Evolutionary conservation across 2,113 vertebrate genomes (phyloP).

Genomic region (Upupa epops): DNA sequence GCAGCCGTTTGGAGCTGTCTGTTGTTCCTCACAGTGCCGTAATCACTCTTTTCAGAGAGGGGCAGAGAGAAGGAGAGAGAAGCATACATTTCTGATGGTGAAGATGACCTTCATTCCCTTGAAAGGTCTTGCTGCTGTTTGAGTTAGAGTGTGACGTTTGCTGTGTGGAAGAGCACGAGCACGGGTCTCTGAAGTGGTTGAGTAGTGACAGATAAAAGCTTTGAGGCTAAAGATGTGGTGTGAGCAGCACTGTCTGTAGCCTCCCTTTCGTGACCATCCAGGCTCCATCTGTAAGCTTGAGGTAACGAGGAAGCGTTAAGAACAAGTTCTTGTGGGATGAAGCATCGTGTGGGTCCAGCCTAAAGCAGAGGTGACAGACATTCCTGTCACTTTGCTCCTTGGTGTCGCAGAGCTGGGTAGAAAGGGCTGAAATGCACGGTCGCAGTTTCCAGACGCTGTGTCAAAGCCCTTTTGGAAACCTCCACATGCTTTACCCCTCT

Average conservation of each 20-base stretch:
- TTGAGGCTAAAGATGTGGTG: not conserved
- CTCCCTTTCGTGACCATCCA: not conserved
- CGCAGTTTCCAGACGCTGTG: not conserved
- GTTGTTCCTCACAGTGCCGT: not conserved
- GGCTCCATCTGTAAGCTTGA: not conserved
- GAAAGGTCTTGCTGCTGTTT: not conserved
- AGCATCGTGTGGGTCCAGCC: fast-evolving
- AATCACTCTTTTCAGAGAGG: not conserved
- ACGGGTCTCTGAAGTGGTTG: not conserved
- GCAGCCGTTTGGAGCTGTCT: not conserved
- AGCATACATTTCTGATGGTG: not conserved
- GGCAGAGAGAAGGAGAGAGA: not conserved
- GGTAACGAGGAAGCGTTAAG: not conserved
- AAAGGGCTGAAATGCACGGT: not conserved
- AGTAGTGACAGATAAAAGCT: not conserved
- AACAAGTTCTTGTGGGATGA: not conserved
- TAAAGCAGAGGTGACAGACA: not conserved
- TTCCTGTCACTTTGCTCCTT: not conserved
- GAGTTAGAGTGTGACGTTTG: not conserved
- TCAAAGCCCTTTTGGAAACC: not conserved
- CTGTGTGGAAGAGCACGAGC: not conserved
- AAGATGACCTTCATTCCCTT: not conserved
- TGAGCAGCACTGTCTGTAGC: not conserved
- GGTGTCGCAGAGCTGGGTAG: not conserved
- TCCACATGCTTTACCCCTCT: not conserved